Evolutionary conservation across 2,113 vertebrate species (phyloP), one percentile per base, ranked within the genome.

Genomic region (Gyps fulvus): DNA sequence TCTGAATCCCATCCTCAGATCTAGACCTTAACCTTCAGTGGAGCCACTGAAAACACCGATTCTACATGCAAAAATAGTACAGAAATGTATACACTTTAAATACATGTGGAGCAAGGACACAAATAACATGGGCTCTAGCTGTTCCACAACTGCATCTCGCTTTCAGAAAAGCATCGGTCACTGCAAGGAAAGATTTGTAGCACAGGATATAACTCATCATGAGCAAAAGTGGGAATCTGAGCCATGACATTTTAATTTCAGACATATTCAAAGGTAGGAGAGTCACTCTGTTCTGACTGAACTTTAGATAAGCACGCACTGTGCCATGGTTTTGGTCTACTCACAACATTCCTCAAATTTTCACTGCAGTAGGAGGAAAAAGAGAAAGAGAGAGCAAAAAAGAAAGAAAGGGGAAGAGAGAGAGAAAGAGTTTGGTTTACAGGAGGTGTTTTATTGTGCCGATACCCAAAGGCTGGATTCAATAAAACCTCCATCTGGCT

Each of bases 271-370:
- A 80, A 96, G 96, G 95, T 43, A 93, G 88, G 66, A 93, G 85
- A 93, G 92, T 66, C 85, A 13, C 83, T 73, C 36, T 81, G 93
- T 70, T 85, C 95, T 85, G 82, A 11, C 78, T 91, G 93, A 95
- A 88, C 95, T 92, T 95, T 15, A 90, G 93, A 93, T 88, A 92
- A 97, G 96, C 79, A 91, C 62, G 1, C 12, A 2, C 76, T 83
- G 85, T 90, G 95, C 95, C 70, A 19, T 5, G 74, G 71, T 6
- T 77, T 89, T 40, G 63, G 85, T 93, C 66, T 70, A 14, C 88
- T 93, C 82, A 7, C 88, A 93, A 69, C 94, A 97, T 94, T 97
- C 98, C 97, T 96, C 69, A 82, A 9, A 93, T 97, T 93, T 95
- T 93, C 95, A 63, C 84, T 90, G 95, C 76, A 66, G 86, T 45